Percentiles rank a stretch among this genome's conserved stretches.
phyloP scores from a whole-genome alignment of 2,113 vertebrate genomes.

The Mastomys coucha region DNA sequence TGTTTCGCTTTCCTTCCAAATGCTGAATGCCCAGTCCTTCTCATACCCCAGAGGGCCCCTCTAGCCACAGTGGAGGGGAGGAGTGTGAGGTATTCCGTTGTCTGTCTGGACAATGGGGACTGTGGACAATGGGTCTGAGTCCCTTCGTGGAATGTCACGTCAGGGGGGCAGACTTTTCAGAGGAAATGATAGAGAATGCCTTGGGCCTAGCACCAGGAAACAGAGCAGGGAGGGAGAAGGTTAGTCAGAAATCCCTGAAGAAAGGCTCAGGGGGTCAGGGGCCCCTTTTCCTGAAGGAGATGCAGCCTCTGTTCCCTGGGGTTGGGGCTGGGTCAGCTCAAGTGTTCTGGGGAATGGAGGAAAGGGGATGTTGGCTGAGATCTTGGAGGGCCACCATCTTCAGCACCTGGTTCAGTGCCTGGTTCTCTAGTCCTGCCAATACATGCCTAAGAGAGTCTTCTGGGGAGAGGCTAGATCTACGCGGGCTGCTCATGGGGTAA shows the following conservation, averaged over 20 bases:
- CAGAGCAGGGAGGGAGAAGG: background rate
- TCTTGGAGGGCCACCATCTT: background rate
- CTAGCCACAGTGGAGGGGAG: background rate
- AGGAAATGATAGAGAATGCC: conserved; percentile 17
- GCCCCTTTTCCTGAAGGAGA: background rate
- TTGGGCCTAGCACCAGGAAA: background rate
- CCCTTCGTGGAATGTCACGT: background rate
- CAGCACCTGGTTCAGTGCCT: too few relatives aligned
- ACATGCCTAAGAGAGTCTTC: background rate
- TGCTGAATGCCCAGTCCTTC: too few relatives aligned
- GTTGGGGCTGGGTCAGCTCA: background rate
- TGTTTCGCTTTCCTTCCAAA: background rate
- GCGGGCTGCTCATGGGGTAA: too few relatives aligned
- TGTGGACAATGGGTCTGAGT: background rate
- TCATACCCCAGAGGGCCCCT: background rate
- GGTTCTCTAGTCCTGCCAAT: background rate
- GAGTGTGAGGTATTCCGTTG: fast-evolving
- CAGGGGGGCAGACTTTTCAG: background rate
- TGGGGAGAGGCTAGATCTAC: background rate
- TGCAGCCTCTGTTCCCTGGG: background rate
- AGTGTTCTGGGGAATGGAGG: background rate
- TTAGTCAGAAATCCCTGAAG: background rate
- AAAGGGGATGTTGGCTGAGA: too few relatives aligned
- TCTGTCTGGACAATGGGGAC: background rate
- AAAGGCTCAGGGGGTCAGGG: background rate